Evolutionary conservation across 2,797 vertebrate genomes (phyloP).

Genomic region (Pantherophis alleghaniensis): DNA sequence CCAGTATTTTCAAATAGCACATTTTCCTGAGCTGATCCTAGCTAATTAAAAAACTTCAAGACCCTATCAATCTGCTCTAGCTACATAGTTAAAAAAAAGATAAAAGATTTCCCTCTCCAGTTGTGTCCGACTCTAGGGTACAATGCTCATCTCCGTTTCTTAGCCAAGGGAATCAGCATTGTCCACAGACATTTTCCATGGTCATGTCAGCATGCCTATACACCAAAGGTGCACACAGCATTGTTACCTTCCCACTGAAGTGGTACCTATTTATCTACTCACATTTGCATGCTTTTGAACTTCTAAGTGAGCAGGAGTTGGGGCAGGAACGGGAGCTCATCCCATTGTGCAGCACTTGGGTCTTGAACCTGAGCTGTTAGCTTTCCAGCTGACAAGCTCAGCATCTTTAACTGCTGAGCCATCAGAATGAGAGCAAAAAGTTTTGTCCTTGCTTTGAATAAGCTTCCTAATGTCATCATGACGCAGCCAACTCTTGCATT

Average conservation of each 20-base stretch:
- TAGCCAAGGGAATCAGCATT: not conserved
- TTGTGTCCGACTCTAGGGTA: not conserved
- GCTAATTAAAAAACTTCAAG: not conserved
- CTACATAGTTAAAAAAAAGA: no score
- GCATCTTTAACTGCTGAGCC: not conserved
- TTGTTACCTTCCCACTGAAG: not conserved
- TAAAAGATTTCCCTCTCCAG: not conserved
- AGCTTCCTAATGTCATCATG: not conserved
- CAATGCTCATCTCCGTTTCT: not conserved
- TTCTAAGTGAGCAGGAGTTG: not conserved
- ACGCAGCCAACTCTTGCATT: not conserved
- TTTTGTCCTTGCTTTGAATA: not conserved
- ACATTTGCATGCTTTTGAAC: not conserved
- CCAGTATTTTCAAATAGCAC: not conserved
- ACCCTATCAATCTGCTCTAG: not conserved
- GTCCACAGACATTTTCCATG: not conserved
- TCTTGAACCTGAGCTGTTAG: not conserved
- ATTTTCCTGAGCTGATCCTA: not conserved
- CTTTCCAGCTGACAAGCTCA: not conserved
- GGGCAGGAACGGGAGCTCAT: not conserved
- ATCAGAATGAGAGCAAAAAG: not conserved
- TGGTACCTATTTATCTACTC: not conserved
- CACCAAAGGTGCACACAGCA: not conserved
- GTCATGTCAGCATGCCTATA: not conserved
- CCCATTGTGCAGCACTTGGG: not conserved